These are phyloP conservation scores for Hephaestus fuliginosus DNA, from an alignment of 2,797 vertebrate genomes.

Conservation along the genomic window DNA sequence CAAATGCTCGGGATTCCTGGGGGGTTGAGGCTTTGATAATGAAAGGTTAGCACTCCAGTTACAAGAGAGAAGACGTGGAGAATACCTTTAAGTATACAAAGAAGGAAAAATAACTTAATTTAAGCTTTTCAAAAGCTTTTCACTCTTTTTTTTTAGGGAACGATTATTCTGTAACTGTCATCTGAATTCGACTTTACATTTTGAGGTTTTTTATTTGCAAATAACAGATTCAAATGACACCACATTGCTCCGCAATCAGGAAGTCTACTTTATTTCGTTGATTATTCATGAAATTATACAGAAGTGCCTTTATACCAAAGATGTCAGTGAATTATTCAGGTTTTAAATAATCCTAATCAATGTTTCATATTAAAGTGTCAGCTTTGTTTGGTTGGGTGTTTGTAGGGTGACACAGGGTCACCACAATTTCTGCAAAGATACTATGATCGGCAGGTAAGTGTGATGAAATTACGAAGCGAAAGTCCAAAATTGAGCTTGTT, in stretches of 20 bases:
- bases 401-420: background rate
- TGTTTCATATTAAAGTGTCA: background rate
- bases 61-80: background rate
- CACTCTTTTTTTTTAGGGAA: background rate
- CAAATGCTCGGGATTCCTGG: slow-evolving; percentile 54
- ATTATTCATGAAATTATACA: background rate
- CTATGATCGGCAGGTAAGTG: background rate
- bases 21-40: slow-evolving; percentile 30
- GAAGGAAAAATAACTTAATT: no score
- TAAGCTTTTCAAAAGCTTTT: background rate
- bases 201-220: background rate
- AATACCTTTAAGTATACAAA: slow-evolving; percentile 14
- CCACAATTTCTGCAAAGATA: background rate
- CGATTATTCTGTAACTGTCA: no score
- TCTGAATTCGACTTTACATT: background rate
- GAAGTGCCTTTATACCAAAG: background rate
- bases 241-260: background rate
- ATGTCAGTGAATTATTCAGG: rapidly evolving
- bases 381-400: background rate
- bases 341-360: background rate
- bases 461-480: background rate
- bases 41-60: slow-evolving; percentile 20
- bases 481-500: background rate
- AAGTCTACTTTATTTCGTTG: background rate
- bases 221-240: slow-evolving; percentile 1